phyloP scores from a whole-genome alignment of 1,140 invertebrate genomes.

The Portunus trituberculatus region DNA sequence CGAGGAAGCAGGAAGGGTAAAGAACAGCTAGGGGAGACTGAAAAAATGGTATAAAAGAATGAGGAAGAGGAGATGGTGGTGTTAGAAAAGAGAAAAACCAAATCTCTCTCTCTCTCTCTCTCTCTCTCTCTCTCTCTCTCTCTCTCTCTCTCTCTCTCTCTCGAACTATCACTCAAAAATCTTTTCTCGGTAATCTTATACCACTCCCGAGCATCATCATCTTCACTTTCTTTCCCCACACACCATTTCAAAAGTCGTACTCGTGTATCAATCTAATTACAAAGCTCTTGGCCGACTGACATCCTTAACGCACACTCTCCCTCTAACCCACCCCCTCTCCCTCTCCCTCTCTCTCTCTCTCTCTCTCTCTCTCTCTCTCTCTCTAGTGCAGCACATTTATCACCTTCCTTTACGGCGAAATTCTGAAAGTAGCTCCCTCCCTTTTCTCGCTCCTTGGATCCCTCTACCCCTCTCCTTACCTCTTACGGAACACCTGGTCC shows the following conservation, averaged over 20 bases:
- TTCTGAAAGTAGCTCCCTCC: not conserved
- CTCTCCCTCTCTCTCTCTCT: not conserved
- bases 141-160: too few relatives aligned
- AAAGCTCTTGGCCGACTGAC: too few relatives aligned
- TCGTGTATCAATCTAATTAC: too few relatives aligned
- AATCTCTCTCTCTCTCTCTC: not conserved
- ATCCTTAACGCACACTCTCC: too few relatives aligned
- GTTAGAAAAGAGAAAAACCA: not conserved
- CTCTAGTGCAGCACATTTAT: not conserved
- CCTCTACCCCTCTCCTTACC: not conserved
- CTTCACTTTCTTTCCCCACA: too few relatives aligned
- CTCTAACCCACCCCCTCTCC: too few relatives aligned
- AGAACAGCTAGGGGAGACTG: not conserved
- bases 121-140: too few relatives aligned
- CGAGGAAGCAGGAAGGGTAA: not conserved
- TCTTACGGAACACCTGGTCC: not conserved
- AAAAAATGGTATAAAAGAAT: not conserved
- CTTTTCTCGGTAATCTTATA: too few relatives aligned
- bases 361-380: constrained; percentile 17
- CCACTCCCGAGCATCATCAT: too few relatives aligned
- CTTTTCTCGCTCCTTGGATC: not conserved
- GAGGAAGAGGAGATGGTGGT: not conserved
- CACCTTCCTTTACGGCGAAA: not conserved
- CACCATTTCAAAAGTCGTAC: too few relatives aligned
- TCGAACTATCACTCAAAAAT: too few relatives aligned